Evolutionary conservation across 2,797 vertebrate species (phyloP).

Genomic region (Gymnocypris eckloni): DNA sequence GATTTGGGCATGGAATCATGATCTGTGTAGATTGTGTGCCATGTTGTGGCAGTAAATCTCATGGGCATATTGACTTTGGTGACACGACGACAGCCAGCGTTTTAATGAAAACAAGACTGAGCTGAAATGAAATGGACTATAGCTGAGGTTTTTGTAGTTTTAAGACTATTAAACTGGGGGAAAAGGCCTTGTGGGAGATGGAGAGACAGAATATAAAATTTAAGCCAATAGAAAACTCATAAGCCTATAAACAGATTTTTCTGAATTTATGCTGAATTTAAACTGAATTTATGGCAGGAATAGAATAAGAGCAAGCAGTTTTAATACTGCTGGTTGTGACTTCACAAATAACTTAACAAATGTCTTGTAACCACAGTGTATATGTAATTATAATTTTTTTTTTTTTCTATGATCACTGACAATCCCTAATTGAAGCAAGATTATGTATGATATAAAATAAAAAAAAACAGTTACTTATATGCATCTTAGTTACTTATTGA

Average conservation of each 20-base stretch:
- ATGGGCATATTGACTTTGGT: conserved; percentile 31
- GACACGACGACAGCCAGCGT: conserved; percentile 51
- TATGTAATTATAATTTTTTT: conserved; percentile 52
- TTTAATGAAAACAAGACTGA: conserved; percentile 51
- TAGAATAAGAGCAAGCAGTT: background rate
- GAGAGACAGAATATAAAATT: conserved; percentile 47
- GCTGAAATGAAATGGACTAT: conserved; percentile 61
- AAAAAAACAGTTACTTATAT: too few relatives aligned
- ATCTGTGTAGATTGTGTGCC: conserved; percentile 34
- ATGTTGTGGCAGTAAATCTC: conserved; percentile 46
- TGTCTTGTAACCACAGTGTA: background rate
- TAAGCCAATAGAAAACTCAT: conserved; percentile 65
- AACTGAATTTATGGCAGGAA: conserved; percentile 28
- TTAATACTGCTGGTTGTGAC: background rate
- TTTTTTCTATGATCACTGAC: conserved; percentile 28
- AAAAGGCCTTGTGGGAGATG: conserved; percentile 43
- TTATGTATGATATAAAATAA: conserved; percentile 10
- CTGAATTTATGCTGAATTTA: background rate
- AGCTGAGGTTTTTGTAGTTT: conserved; percentile 80
- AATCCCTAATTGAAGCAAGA: conserved; percentile 20
- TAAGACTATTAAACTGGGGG: conserved; percentile 74
- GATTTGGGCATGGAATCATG: conserved; percentile 24
- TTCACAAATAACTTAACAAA: conserved; percentile 6
- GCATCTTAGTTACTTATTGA: background rate
- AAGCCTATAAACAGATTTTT: conserved; percentile 66